phyloP scores from a whole-genome alignment of 2,797 vertebrate genomes.

The Chaenodraco wilsoni region DNA sequence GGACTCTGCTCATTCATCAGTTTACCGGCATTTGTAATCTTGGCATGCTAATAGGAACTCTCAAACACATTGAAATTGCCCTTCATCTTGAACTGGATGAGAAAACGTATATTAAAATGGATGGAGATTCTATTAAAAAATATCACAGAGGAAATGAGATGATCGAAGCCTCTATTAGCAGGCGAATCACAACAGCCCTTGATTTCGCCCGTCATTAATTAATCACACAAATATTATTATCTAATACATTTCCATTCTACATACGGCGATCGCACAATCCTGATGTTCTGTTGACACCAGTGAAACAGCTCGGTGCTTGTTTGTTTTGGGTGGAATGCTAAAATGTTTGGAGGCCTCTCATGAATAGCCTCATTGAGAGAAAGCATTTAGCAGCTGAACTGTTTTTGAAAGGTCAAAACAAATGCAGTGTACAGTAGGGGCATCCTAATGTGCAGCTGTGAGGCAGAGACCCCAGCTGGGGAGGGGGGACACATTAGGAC shows the following conservation, averaged over 20 bases:
- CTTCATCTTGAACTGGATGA: neutral
- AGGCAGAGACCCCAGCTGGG: conserved; percentile 61
- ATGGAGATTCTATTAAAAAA: conserved; percentile 34
- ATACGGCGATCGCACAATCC: neutral
- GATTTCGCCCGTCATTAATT: conserved; percentile 37
- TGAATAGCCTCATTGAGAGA: conserved; percentile 43
- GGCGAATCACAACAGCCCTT: conserved; percentile 45
- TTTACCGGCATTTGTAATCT: conserved; percentile 22
- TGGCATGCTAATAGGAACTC: neutral
- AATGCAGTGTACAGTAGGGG: conserved; percentile 54
- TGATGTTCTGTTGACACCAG: conserved; percentile 16
- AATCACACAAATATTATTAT: conserved; percentile 40
- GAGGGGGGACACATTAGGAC: conserved; percentile 48
- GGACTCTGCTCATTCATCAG: neutral
- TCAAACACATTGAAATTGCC: neutral
- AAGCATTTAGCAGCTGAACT: conserved; percentile 53
- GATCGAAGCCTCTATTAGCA: conserved; percentile 42
- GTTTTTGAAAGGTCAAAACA: conserved; percentile 56
- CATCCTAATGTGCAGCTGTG: conserved; percentile 61
- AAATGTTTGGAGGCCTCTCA: conserved; percentile 47
- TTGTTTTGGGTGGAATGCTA: neutral
- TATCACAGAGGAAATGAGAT: conserved; percentile 22
- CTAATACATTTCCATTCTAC: neutral
- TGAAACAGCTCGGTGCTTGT: conserved; percentile 30
- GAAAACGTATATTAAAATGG: conserved; percentile 29